phyloP scores from a whole-genome alignment of 2,888 invertebrate species.

The Cordylochernes scorpioides region DNA sequence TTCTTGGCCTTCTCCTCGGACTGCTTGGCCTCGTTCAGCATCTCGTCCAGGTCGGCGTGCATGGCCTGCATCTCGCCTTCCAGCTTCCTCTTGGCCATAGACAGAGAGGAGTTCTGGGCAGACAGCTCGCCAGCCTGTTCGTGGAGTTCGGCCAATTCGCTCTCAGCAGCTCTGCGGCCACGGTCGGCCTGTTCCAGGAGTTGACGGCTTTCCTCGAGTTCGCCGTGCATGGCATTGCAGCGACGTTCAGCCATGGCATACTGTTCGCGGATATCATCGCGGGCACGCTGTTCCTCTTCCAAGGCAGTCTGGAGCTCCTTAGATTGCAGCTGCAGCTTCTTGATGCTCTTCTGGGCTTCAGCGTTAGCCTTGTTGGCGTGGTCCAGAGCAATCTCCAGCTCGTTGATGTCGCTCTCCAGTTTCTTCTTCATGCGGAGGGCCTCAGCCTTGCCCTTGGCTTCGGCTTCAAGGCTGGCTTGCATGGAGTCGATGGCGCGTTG shows the following conservation, averaged over 20 bases:
- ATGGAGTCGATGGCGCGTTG: conserved; percentile 97
- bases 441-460: conserved; percentile 98
- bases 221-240: conserved; percentile 85
- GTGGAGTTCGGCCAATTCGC: conserved; percentile 86
- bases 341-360: conserved; percentile 96
- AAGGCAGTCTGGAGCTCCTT: conserved; percentile 83
- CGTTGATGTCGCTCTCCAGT: conserved; percentile 97
- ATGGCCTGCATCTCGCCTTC: conserved; percentile 93
- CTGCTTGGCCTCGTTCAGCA: conserved; percentile 92
- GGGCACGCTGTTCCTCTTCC: conserved; percentile 91
- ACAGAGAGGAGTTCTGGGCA: conserved; percentile 73
- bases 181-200: conserved; percentile 90
- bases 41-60: conserved; percentile 92
- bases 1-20: conserved; percentile 97
- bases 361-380: conserved; percentile 96
- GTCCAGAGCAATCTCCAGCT: conserved; percentile 92
- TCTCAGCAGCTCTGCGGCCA: conserved; percentile 87
- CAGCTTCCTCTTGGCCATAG: conserved; percentile 95
- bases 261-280: conserved; percentile 91
- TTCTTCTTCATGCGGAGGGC: conserved; percentile 99
- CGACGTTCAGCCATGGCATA: conserved; percentile 89
- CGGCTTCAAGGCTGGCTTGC: conserved; percentile 97
- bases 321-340: conserved; percentile 90
- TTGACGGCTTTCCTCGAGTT: conserved; percentile 89
- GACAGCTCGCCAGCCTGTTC: conserved; percentile 91